These are phyloP conservation scores for Gopherus flavomarginatus DNA, from an alignment of 2,113 vertebrate species.

Conservation along the genomic window DNA sequence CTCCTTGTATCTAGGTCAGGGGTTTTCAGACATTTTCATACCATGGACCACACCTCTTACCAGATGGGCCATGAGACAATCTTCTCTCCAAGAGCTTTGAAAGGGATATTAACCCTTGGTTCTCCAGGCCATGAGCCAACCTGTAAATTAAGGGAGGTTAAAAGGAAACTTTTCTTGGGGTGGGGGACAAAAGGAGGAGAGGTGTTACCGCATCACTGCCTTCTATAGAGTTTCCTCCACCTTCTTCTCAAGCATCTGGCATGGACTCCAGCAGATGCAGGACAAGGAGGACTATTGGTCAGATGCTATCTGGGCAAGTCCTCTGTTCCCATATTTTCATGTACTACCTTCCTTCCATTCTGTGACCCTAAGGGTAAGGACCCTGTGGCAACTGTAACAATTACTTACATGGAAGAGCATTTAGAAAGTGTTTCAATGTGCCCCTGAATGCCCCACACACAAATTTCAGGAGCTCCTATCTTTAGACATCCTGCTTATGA, in stretches of 20 bases:
- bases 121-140: background rate
- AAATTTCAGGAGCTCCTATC: background rate
- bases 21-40: background rate
- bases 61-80: background rate
- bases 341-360: background rate
- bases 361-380: background rate
- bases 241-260: background rate
- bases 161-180: background rate
- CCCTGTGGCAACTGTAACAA: fast-evolving
- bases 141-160: background rate
- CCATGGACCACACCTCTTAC: background rate
- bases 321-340: background rate
- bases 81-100: background rate
- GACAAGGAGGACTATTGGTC: background rate
- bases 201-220: background rate
- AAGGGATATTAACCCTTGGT: background rate
- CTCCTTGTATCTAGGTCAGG: background rate
- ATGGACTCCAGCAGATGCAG: background rate
- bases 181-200: background rate
- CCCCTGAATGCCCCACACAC: background rate
- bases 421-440: background rate
- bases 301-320: background rate
- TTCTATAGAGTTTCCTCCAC: background rate
- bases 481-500: background rate
- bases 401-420: fast-evolving